Evolutionary conservation across 92 coral and sea anemone genomes (phyloP).

Genomic region (Palythoa heliodiscus): DNA sequence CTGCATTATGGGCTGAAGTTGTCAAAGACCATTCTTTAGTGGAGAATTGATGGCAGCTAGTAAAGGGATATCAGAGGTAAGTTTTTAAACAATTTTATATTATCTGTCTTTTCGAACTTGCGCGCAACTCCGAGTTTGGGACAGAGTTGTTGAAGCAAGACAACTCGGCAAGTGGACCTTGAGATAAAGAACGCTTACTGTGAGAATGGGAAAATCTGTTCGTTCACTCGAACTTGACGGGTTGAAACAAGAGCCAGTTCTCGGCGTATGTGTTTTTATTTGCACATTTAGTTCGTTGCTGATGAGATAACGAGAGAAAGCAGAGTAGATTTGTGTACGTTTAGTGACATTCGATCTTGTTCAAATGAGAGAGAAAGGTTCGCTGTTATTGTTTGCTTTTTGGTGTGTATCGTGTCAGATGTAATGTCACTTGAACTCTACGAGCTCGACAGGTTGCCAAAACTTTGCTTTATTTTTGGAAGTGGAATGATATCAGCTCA

Average conservation of each 20-base stretch:
- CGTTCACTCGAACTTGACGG: constrained; percentile 45
- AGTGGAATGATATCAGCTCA: constrained; percentile 43
- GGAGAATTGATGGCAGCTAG: constrained; percentile 42
- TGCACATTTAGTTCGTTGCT: constrained; percentile 22
- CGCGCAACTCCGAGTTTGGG: constrained; percentile 36
- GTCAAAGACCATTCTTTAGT: constrained; percentile 18
- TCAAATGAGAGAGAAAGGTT: constrained; percentile 16
- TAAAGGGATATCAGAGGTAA: constrained; percentile 42
- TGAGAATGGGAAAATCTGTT: constrained; percentile 44
- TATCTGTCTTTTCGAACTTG: constrained; percentile 3
- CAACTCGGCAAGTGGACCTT: constrained; percentile 36
- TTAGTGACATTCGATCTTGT: constrained; percentile 43
- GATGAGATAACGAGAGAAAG: constrained; percentile 39
- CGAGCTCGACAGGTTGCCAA: constrained; percentile 43
- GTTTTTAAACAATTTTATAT: constrained; percentile 17
- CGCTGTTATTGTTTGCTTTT: constrained; percentile 40
- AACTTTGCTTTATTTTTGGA: constrained; percentile 42
- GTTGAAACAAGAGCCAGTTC: constrained; percentile 38
- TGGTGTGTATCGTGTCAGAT: constrained; percentile 45
- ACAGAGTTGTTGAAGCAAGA: constrained; percentile 39
- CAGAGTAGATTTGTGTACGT: constrained; percentile 16
- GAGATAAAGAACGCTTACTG: constrained; percentile 38
- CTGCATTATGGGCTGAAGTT: constrained; percentile 38
- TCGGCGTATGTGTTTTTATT: constrained; percentile 13
- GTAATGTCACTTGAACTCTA: constrained; percentile 38